A percentile compares a stretch with the other conserved stretches of the same genome.
phyloP scores from a whole-genome alignment of 2,113 vertebrate genomes.

The Phalacrocorax aristotelis region DNA sequence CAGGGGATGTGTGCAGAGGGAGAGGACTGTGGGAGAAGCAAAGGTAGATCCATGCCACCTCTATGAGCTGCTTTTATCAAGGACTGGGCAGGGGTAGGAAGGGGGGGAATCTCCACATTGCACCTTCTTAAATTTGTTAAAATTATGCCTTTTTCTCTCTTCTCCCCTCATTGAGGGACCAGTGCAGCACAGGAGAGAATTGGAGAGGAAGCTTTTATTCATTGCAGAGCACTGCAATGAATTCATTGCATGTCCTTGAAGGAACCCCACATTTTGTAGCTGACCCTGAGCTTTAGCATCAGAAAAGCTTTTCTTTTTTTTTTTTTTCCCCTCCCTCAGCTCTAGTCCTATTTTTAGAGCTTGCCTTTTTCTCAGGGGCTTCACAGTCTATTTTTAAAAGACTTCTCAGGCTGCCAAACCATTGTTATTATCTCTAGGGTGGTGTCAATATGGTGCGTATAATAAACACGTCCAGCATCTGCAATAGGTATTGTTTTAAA shows the following conservation, averaged over 20 bases:
- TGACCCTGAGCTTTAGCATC: slow-evolving; percentile 42
- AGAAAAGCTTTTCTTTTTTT: not conserved
- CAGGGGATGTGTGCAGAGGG: not conserved
- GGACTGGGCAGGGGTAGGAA: not conserved
- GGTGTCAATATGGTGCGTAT: not conserved
- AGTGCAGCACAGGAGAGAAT: not conserved
- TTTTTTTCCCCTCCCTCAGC: not conserved
- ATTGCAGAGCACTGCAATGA: not conserved
- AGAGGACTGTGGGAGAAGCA: not conserved
- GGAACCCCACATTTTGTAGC: not conserved
- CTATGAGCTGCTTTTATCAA: not conserved
- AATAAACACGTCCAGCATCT: not conserved
- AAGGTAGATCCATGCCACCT: not conserved
- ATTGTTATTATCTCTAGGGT: slow-evolving; percentile 42
- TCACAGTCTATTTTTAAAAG: slow-evolving; percentile 63
- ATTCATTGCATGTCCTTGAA: slow-evolving; percentile 31
- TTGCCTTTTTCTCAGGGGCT: slow-evolving; percentile 48
- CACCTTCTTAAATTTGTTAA: not conserved
- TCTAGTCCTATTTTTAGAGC: slow-evolving; percentile 60
- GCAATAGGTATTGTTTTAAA: not conserved
- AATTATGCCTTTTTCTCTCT: not conserved
- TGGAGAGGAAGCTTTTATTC: not conserved
- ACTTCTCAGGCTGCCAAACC: slow-evolving; percentile 43
- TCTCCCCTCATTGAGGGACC: not conserved
- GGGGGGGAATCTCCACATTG: not conserved